Base-by-base conservation (phyloP, 2,797 vertebrate species). In the Phoeniculus purpureus region DNA sequence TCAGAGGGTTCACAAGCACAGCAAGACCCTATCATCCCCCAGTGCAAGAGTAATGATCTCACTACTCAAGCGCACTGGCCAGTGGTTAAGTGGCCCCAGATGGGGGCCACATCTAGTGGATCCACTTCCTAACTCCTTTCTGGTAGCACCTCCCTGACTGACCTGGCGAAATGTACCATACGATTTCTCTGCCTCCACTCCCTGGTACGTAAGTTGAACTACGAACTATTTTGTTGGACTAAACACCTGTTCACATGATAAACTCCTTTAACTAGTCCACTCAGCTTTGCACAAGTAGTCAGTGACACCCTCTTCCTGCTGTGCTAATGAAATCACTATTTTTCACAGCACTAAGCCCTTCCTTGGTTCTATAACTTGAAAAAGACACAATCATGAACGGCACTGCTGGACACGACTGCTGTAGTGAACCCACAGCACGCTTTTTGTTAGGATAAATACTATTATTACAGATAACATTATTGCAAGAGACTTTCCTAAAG, bases 401-500 rank as follows among this genome's bases (percentile, higher is more conserved):
- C 21, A 91, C 23, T 6, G 0, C 73, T 73, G 76, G 85, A 87
- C 73, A 78, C 94, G 92, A 79, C 86, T 86, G 58, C 84, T 83
- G 58, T 54, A 87, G 90, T 86, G 96, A 95, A 96, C 87, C 56
- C 80, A 81, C 25, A 15, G 82, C 90, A 76, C 84, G 77, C 62
- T 90, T 94, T 93, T 78, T 81, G 16, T 29, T 75, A n/a, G 60
- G 68, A 54, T 7, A 78, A 91, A 54, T 22, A 66, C 79, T 60
- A 65, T 72, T 62, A 87, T 61, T 79, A 95, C 73, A 92, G 72
- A 91, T 90, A 83, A 77, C 75, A 92, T 86, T 94, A 67, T 83
- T 51, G 54, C 60, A 56, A 95, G 74, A 93, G 79, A 90, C 91
- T 93, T 87, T 94, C 79, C 79, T 87, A 76, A 93, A 89, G 90